A percentile compares a stretch with the other conserved stretches of the same genome.
Conservation (phyloP, 2,888 invertebrate genomes). For the Cephus sareptanus region DNA sequence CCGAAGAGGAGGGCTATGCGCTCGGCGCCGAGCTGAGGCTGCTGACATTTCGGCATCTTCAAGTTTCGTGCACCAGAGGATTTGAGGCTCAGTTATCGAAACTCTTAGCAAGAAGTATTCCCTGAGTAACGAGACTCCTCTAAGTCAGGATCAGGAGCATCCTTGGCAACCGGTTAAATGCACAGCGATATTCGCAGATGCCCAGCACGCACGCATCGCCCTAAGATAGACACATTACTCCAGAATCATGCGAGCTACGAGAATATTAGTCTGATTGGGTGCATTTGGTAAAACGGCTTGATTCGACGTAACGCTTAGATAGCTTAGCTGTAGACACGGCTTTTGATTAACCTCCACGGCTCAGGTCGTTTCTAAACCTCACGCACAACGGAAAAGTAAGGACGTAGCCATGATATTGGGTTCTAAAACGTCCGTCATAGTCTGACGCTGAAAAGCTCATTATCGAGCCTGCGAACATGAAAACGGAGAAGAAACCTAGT, state of each 20-base stretch:
- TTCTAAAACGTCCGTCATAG: not conserved
- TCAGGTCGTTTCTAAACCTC: not conserved
- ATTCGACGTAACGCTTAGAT: not conserved
- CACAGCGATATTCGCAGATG: constrained; percentile 17
- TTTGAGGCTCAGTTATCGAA: not conserved
- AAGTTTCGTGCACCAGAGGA: constrained; percentile 22
- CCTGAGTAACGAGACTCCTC: not conserved
- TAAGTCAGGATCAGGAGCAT: not conserved
- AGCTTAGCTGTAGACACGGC: not conserved
- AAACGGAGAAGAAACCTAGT: constrained; percentile 63
- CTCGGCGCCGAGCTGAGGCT: constrained; percentile 35
- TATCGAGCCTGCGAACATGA: constrained; percentile 50
- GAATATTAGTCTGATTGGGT: constrained; percentile 11
- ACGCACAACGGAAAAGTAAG: not conserved
- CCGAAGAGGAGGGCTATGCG: constrained; percentile 36
- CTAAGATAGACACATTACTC: not conserved
- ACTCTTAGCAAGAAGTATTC: not conserved
- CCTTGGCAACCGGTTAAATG: constrained; percentile 30
- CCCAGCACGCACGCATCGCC: not conserved
- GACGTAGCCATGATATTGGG: not conserved
- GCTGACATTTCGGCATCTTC: constrained; percentile 47
- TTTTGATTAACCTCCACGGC: not conserved
- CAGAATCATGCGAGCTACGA: constrained; percentile 26
- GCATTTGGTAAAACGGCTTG: not conserved
- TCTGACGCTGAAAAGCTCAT: not conserved